Evolutionary conservation across 2,888 invertebrate genomes (phyloP), one percentile per base, ranked within the genome.

Genomic region (Sarcophaga caerulescens): DNA sequence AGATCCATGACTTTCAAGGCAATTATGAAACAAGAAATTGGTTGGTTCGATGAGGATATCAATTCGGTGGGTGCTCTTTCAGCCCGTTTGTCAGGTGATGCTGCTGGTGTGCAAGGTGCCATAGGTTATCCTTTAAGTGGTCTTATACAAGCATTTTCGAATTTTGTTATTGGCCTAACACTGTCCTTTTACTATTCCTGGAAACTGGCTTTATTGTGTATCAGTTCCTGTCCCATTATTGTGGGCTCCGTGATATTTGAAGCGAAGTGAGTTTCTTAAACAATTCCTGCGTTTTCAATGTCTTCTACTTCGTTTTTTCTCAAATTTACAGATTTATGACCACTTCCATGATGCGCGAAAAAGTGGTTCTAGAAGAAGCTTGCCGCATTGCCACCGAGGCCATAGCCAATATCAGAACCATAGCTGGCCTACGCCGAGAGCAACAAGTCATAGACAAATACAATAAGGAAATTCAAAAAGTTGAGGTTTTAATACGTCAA

Each of bases 321-420:
- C 11, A 35, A 52, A 62, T 0, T 81, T 84, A 5, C 44, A 93
- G 94, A 45, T 94, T 96, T 87, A 94, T 96, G 92, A 94, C 95
- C 2, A 94, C 94, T 0, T 95, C 95, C 4, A 94, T 95, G 45
- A 91, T 94, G 2, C 92, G 94, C 0, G 96, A 96, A 88, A 94
- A 96, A 81, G 93, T 94, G 84, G 95, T 96, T 0, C 94, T 96
- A 23, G 95, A 96, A 89, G 94, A 94, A 62, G 96, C 96, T 0
- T 95, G 95, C 6, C 95, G 96, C 69, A 95, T 96, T 25, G 96
- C 96, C 0, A 95, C 96, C 0, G 96, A 97, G 88, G 96, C 96
- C 0, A 96, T 97, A 63, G 94, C 94, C 2, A 96, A 96, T 89
- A 95, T 97, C 11, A 94, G 96, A 63, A 96, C 96, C 0, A 95